phyloP scores from a whole-genome alignment of 1,140 invertebrate species.

The Oncopodura yosiiana region DNA sequence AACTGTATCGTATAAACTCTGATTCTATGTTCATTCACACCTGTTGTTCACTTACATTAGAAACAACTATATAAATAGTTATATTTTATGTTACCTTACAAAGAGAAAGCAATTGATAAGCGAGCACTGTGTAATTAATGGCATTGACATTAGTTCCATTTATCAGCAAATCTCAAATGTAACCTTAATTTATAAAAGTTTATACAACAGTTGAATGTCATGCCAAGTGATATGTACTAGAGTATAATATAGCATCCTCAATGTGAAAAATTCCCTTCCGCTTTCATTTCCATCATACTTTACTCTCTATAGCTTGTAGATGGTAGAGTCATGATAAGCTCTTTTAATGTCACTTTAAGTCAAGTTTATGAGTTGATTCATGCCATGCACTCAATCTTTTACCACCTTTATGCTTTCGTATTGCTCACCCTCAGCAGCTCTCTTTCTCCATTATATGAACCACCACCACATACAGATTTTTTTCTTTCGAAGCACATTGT shows the following conservation, averaged over 20 bases:
- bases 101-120: conserved; percentile 20
- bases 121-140: conserved; percentile 27
- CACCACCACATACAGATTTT: not conserved
- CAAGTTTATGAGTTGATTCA: conserved; percentile 14
- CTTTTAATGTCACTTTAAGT: conserved; percentile 29
- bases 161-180: conserved; percentile 15
- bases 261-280: conserved; percentile 24
- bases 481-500: too few relatives aligned
- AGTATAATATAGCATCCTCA: not conserved
- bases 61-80: not conserved
- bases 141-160: conserved; percentile 23
- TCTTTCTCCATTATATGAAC: not conserved
- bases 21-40: too few relatives aligned
- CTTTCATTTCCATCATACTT: too few relatives aligned
- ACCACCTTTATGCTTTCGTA: not conserved
- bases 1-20: too few relatives aligned
- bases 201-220: too few relatives aligned
- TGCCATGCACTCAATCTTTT: conserved; percentile 13
- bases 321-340: conserved; percentile 19
- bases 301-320: too few relatives aligned
- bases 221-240: too few relatives aligned
- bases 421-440: conserved; percentile 7
- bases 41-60: not conserved
- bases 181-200: too few relatives aligned
- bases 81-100: not conserved